Conservation (phyloP, 1,140 invertebrate species). For the Diuraphis noxia region DNA sequence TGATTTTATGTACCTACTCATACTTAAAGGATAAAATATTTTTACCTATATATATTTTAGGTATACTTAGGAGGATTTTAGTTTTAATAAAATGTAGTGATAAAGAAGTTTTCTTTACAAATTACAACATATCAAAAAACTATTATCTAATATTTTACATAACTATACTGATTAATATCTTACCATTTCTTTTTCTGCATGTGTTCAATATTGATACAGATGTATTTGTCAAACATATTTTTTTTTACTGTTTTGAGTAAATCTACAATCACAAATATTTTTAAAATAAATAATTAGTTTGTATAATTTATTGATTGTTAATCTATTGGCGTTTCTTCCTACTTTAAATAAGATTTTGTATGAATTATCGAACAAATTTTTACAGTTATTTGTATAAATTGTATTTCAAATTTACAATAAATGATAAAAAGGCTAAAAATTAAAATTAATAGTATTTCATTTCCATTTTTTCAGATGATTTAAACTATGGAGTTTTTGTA, state of each 20-base stretch:
- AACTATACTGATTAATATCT: not conserved
- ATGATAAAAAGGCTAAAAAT: not conserved
- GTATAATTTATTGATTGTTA: not conserved
- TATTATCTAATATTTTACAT: not conserved
- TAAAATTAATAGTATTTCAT: not conserved
- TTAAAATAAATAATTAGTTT: too few species aligned
- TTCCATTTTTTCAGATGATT: conserved; percentile 62
- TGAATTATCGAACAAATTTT: too few species aligned
- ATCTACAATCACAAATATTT: too few species aligned
- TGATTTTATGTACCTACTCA: too few species aligned
- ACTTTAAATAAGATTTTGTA: not conserved
- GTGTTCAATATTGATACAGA: too few species aligned
- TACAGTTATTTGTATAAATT: not conserved
- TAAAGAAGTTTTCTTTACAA: too few species aligned
- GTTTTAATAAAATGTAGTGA: too few species aligned
- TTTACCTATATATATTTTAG: too few species aligned
- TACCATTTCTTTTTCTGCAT: not conserved
- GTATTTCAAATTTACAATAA: not conserved
- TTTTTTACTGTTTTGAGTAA: not conserved
- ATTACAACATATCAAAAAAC: too few species aligned
- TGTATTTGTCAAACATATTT: not conserved
- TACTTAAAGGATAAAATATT: too few species aligned
- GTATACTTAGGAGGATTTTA: too few species aligned
- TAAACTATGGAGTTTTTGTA: conserved; percentile 76
- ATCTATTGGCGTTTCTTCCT: not conserved